Base-by-base conservation (phyloP, 2,113 vertebrate species). In the Thymallus thymallus region DNA sequence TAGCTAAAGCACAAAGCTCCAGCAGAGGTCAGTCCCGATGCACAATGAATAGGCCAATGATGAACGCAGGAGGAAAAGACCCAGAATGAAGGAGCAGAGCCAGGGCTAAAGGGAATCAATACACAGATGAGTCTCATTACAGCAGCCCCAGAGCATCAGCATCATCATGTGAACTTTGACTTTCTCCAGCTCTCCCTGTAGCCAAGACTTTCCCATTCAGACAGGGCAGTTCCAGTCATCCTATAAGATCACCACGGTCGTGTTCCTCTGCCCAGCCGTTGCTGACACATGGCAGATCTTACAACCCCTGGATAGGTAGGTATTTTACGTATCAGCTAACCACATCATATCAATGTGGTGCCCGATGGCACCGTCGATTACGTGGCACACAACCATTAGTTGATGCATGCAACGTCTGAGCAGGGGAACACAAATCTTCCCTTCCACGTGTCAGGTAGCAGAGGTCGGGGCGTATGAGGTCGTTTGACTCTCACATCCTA, bases 1-100 rank as follows among this genome's bases (percentile, higher is more conserved):
- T 70, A 80, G n/a, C n/a, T 22, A 22, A 22, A 22, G 20, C 18
- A 60, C 56, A 72, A 62, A 48, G 26, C 70, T 84, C 80, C 85
- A 69, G 75, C 51, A 74, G 72, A 51, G 75, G 80, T 71, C 81
- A 80, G 87, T 90, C 82, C 87, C 86, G 86, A 86, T 89, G 87
- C 77, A 86, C 84, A 86, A 82, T 74, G 79, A 82, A 66, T 68
- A 78, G 83, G 82, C 75, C 18, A 22, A 22, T 51, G 73, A 75
- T 74, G 80, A 63, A 56, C 30, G 63, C 26, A 66, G 6, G 80
- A 84, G 82, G 81, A 89, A 84, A 68, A 63, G 35, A 70, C 66
- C 63, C 74, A 72, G 70, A 55, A 41, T 2, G 35, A 41, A 10
- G 35, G 35, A 10, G 35, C 35, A 41, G 35, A 16, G 74, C 75